These are phyloP conservation scores for Notoglanidium macrostoma DNA, from an alignment of 2,797 vertebrate species.

Conservation along the genomic window DNA sequence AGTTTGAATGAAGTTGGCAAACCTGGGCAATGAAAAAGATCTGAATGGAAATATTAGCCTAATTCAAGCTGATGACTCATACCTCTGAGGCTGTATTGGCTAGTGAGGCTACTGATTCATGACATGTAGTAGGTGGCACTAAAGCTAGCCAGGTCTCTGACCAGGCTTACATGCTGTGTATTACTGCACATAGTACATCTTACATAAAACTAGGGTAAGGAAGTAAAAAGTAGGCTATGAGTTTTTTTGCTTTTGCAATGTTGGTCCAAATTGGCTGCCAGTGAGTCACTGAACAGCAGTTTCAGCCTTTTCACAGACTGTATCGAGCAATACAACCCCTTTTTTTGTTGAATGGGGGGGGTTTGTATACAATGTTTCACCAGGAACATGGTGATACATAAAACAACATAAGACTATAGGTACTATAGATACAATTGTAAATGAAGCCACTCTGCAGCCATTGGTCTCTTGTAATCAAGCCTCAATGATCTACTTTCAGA, in stretches of 20 bases:
- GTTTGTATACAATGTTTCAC: too few relatives aligned
- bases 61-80: slow-evolving; percentile 27
- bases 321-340: neutral
- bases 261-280: slow-evolving; percentile 13
- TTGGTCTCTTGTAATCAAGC: neutral
- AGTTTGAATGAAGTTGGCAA: slow-evolving; percentile 22
- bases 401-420: too few relatives aligned
- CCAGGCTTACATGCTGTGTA: slow-evolving; percentile 10
- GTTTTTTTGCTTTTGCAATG: slow-evolving; percentile 11
- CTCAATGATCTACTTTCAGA: neutral
- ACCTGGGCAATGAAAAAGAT: slow-evolving; percentile 4
- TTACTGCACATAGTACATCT: neutral
- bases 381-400: too few relatives aligned
- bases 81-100: slow-evolving; percentile 6
- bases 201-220: slow-evolving; percentile 18
- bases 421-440: neutral
- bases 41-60: slow-evolving; percentile 24
- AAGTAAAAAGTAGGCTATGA: slow-evolving; percentile 11
- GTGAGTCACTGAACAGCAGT: slow-evolving; percentile 10
- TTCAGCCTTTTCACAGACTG: slow-evolving; percentile 29
- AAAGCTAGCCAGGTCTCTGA: slow-evolving; percentile 5
- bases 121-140: slow-evolving; percentile 29
- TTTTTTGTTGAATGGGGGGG: too few relatives aligned
- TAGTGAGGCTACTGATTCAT: slow-evolving; percentile 35
- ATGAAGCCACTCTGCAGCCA: neutral